A percentile compares a stretch with the other conserved stretches of the same genome.
These are phyloP conservation scores for Drosophila serrata DNA, from an alignment of 1,140 invertebrate species.

Conservation along the genomic window DNA sequence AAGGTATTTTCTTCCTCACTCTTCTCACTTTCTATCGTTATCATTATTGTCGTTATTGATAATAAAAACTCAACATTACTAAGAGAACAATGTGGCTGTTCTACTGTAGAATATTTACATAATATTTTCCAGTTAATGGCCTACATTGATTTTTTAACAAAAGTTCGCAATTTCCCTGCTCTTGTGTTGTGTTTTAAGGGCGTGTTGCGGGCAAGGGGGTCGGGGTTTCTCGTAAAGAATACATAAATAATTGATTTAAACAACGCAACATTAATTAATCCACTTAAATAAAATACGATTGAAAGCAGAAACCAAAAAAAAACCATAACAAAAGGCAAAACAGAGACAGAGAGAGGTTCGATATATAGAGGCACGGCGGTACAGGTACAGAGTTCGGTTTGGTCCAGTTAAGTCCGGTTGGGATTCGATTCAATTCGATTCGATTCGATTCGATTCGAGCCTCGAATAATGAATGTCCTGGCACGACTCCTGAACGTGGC, in stretches of 20 bases:
- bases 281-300: constrained; percentile 42
- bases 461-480: constrained; percentile 31
- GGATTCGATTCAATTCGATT: constrained; percentile 24
- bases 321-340: constrained; percentile 41
- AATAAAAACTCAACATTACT: constrained; percentile 10
- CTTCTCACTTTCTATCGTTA: constrained; percentile 7
- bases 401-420: constrained; percentile 24
- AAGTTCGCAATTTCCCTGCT: constrained; percentile 45
- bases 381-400: not conserved
- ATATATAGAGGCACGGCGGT: not conserved
- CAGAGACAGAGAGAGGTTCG: constrained; percentile 24
- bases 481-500: constrained; percentile 17
- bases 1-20: constrained; percentile 59
- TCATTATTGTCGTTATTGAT: constrained; percentile 20
- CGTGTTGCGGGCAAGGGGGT: constrained; percentile 66
- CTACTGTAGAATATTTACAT: constrained; percentile 23
- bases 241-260: constrained; percentile 60
- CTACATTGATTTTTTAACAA: constrained; percentile 48
- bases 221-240: constrained; percentile 31
- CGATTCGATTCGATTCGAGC: constrained; percentile 28
- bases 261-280: constrained; percentile 57
- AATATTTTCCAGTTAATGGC: constrained; percentile 37
- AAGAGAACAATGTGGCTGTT: constrained; percentile 26
- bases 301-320: constrained; percentile 42
- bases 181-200: constrained; percentile 48